Conservation (phyloP, 2,797 vertebrate genomes). For the Periparus ater region DNA sequence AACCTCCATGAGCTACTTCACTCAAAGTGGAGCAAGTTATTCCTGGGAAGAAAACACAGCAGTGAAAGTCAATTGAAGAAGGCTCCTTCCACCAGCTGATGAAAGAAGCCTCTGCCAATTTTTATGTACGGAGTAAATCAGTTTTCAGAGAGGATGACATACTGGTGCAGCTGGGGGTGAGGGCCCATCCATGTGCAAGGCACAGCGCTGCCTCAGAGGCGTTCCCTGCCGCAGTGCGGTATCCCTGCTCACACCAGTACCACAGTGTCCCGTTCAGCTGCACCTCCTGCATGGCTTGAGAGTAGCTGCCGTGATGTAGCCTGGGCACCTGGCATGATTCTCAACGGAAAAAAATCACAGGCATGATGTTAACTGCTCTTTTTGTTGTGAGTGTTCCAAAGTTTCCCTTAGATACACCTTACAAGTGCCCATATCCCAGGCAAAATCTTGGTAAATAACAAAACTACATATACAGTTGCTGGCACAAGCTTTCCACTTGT, state of each 20-base stretch:
- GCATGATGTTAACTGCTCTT: not conserved
- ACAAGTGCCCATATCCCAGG: not conserved
- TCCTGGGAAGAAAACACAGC: constrained; percentile 57
- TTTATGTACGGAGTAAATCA: not conserved
- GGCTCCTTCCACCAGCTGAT: too few species aligned
- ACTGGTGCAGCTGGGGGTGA: constrained; percentile 70
- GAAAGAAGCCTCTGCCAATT: fast-evolving
- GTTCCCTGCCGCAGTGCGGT: constrained; percentile 36
- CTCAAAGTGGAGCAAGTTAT: constrained; percentile 62
- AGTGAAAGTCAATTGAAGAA: not conserved
- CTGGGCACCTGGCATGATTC: constrained; percentile 64
- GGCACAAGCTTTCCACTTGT: not conserved
- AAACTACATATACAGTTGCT: not conserved
- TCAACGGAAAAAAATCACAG: not conserved
- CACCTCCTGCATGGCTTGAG: constrained; percentile 32
- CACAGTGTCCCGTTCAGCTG: constrained; percentile 9
- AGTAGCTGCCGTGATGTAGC: constrained; percentile 67
- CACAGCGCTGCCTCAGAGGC: constrained; percentile 37
- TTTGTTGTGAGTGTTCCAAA: not conserved
- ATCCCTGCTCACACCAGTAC: constrained; percentile 66
- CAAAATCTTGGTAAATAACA: not conserved
- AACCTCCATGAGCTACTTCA: constrained; percentile 71
- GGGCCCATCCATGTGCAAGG: constrained; percentile 54
- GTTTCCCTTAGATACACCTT: not conserved
- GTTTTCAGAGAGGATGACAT: not conserved